Conservation (phyloP, 2,797 vertebrate species). For the Scleropages formosus region DNA sequence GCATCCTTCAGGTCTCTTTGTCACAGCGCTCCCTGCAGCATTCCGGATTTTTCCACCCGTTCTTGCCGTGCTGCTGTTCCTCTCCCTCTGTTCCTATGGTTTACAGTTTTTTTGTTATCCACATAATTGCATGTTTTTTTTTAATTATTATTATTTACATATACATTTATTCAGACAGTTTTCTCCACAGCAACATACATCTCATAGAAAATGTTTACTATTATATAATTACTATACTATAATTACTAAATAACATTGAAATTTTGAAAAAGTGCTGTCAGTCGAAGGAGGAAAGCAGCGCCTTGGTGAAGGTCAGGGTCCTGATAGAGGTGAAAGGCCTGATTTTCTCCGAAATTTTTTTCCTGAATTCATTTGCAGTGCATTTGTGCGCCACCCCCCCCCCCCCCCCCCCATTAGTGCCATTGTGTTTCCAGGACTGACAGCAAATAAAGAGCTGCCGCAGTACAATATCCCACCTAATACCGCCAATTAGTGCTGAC, state of each 20-base stretch:
- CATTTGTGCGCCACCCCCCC: no score
- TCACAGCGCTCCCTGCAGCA: no score
- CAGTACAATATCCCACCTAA: not conserved
- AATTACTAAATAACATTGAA: constrained; percentile 12
- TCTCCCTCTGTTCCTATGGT: no score
- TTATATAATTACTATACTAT: not conserved
- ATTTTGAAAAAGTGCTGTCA: not conserved
- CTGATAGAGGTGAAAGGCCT: not conserved
- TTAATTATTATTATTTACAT: not conserved
- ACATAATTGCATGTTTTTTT: no score
- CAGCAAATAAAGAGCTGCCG: not conserved
- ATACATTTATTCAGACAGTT: not conserved
- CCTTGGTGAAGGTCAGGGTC: not conserved
- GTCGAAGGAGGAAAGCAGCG: not conserved
- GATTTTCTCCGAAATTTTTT: constrained; percentile 2
- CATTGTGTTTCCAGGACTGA: not conserved
- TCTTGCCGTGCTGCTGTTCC: no score
- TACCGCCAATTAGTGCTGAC: no score
- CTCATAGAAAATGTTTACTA: not conserved
- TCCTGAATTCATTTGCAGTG: not conserved
- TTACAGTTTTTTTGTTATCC: no score
- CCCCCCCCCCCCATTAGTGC: not conserved
- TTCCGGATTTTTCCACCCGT: no score
- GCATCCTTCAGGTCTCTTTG: no score
- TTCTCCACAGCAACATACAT: constrained; percentile 7